A percentile compares a stretch with the other conserved stretches of the same genome.
phyloP scores from a whole-genome alignment of 2,113 vertebrate genomes.

The Columbina picui region DNA sequence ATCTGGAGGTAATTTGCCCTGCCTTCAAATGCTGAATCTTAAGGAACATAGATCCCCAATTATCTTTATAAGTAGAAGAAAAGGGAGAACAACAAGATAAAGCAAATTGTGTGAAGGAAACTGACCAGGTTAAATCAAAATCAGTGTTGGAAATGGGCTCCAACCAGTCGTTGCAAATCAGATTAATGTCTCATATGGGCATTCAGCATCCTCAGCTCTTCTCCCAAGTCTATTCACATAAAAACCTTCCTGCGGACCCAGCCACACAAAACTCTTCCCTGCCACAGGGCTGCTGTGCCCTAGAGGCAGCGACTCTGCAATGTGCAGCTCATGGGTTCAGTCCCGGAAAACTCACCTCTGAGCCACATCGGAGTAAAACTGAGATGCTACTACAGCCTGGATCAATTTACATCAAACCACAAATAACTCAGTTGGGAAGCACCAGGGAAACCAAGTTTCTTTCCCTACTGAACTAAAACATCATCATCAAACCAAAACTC shows the following conservation, averaged over 20 bases:
- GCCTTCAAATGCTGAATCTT: not conserved
- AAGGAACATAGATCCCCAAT: not conserved
- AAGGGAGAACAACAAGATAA: not conserved
- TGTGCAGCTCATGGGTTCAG: not conserved
- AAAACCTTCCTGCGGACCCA: not conserved
- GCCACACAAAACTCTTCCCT: not conserved
- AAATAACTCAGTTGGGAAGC: not conserved
- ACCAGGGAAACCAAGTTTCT: not conserved
- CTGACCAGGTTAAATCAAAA: not conserved
- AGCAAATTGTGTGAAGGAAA: not conserved
- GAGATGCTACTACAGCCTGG: not conserved
- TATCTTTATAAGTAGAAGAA: not conserved
- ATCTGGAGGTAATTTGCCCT: not conserved
- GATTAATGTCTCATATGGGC: not conserved
- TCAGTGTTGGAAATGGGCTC: not conserved
- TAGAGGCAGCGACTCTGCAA: not conserved
- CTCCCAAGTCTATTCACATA: not conserved
- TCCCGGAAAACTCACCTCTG: not conserved
- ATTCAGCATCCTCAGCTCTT: not conserved
- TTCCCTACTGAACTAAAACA: not conserved
- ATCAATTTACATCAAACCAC: not conserved
- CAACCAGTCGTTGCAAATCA: not conserved
- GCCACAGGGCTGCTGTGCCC: not conserved
- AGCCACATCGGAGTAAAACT: not conserved
- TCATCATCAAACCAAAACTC: not conserved